These are phyloP conservation scores for Lerema accius DNA, from an alignment of 1,140 invertebrate genomes.

Conservation along the genomic window DNA sequence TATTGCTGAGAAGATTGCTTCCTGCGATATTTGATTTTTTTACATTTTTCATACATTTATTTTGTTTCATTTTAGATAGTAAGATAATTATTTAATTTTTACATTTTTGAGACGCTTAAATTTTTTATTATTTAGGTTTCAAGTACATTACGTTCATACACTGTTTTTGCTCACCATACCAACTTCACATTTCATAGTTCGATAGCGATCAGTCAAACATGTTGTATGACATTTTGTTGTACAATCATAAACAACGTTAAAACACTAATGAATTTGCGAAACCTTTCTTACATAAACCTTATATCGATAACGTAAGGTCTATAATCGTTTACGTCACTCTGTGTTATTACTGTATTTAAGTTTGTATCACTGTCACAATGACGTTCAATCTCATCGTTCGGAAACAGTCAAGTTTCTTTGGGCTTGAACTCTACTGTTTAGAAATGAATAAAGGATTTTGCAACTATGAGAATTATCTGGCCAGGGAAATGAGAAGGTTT, in stretches of 20 bases:
- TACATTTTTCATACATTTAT: too few species aligned
- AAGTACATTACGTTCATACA: too few species aligned
- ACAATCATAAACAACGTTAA: slow-evolving; percentile 27
- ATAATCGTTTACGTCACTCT: slow-evolving; percentile 20
- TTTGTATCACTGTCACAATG: slow-evolving; percentile 35
- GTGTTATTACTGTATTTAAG: slow-evolving; percentile 9
- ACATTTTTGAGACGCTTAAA: too few species aligned
- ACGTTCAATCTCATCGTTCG: slow-evolving; percentile 36
- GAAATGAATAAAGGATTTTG: slow-evolving; percentile 34
- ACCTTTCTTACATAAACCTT: slow-evolving; percentile 10
- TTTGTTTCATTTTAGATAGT: too few species aligned
- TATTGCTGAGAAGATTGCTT: too few species aligned
- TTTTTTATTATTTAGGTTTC: too few species aligned
- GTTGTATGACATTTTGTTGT: slow-evolving; percentile 44
- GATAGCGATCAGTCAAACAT: slow-evolving; percentile 54
- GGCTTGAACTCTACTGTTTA: slow-evolving; percentile 18
- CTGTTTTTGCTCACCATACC: slow-evolving; percentile 34
- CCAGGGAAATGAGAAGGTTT: background rate
- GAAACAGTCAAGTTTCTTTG: slow-evolving; percentile 29
- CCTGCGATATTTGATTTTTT: too few species aligned
- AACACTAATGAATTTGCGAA: slow-evolving; percentile 13
- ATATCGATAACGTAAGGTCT: slow-evolving; percentile 10
- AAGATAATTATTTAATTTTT: too few species aligned
- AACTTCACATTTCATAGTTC: slow-evolving; percentile 40
- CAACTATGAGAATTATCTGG: slow-evolving; percentile 22